Evolutionary conservation across 2,797 vertebrate genomes (phyloP).

Genomic region (Macrochelys suwanniensis): DNA sequence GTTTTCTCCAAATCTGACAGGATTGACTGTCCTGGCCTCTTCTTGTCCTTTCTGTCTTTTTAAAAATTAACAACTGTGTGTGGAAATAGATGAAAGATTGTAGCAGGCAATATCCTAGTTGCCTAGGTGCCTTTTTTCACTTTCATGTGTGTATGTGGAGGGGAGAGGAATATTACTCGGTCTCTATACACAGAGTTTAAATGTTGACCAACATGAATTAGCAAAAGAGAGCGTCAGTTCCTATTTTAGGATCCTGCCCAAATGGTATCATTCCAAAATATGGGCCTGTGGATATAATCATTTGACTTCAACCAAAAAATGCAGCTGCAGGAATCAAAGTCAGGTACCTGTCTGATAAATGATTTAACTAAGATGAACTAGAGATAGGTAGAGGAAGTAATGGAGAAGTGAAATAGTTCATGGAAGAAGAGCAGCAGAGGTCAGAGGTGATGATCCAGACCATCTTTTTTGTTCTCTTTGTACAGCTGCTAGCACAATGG

Average conservation of each 20-base stretch:
- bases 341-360: not conserved
- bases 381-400: not conserved
- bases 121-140: not conserved
- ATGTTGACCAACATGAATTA: not conserved
- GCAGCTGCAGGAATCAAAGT: not conserved
- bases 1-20: constrained; percentile 33
- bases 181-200: constrained; percentile 1
- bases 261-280: not conserved
- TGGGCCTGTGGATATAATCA: not conserved
- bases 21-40: constrained; percentile 28
- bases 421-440: not conserved
- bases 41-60: constrained; percentile 49
- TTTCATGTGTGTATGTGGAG: not conserved
- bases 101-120: not conserved
- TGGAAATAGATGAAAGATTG: constrained; percentile 37
- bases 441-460: not conserved
- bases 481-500: not conserved
- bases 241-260: not conserved
- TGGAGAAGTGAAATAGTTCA: not conserved
- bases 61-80: constrained; percentile 63
- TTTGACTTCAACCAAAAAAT: not conserved
- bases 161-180: not conserved
- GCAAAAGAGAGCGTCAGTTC: not conserved
- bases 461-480: not conserved
- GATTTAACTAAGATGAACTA: not conserved